Base-by-base conservation (phyloP, 1,140 invertebrate species). In the Drosophila kurseongensis region DNA sequence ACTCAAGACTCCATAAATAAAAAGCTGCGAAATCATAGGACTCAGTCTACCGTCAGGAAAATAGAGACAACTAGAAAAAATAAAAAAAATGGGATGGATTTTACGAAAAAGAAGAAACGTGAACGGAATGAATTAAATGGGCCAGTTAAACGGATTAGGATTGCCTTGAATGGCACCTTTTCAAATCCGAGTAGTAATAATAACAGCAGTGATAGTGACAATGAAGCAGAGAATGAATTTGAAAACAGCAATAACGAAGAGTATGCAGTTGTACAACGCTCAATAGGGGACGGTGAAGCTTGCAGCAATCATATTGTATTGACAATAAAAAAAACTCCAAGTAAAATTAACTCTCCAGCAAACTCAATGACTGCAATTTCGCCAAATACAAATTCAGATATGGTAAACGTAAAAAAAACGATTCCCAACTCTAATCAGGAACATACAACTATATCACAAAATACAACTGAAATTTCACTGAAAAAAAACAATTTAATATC, bases 251-350 rank as follows among this genome's bases (percentile, higher is more conserved):
- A 71, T 41, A 69, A 78, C 7, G 74, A 90, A 9, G 58, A 81
- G 59, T 89, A 89, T 71, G 85, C 85, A 5, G 60, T 89, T 27
- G 80, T 89, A 16, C 85, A 84, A 35, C 72, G 41, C 5, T 77
- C 68, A 10, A 45, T 50, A 5, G 32, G 18, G 12, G 42, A 51
- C 9, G 57, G 32, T 2, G 40, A 9, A 18, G 40, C 16, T 35
- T 36, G 23, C 16, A 84, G 48, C 29, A 80, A 84, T 59, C 90
- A 92, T 44, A 90, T 92, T 18, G 85, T 92, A 3, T 52, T 92
- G 63, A 92, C 91, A 44, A 91, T 92, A 58, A 92, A 92, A 27
- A 92, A 92, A 71, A 92, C 81, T 5, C 91, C 88, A 23, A 86
- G 75, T 65, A 91, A 91, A 88, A 74, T 80, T 0, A 89, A 85